Evolutionary conservation across 2,888 invertebrate genomes (phyloP), one percentile per base, ranked within the genome.

Genomic region (Agrotis puta): DNA sequence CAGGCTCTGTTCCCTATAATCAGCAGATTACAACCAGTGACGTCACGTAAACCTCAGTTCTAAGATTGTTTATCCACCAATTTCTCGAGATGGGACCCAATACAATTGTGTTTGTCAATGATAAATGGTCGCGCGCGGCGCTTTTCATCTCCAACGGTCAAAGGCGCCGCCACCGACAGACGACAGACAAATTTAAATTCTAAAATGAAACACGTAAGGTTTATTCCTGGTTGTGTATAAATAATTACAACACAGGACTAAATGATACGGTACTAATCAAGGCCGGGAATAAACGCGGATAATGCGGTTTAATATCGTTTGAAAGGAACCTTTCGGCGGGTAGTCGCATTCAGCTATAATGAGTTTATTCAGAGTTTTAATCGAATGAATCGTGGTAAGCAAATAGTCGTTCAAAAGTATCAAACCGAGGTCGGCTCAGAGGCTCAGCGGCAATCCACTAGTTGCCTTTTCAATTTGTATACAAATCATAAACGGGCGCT

Each of bases 231-330:
- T 73, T 85, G 87, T 47, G 47, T n/a, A 65, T 83, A 88, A 90
- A 93, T 95, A 95, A 95, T 95, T 95, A 96, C 94, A 93, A 91
- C 87, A 91, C 93, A 93, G 94, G 96, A 94, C 95, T 95, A 95
- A 96, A 95, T 95, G 95, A 95, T 95, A 95, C 94, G 95, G 95
- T 95, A 94, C 94, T 95, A 96, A 96, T 96, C 96, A 96, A 95
- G 91, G 91, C 90, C 87, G 91, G 93, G 94, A 93, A 95, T 95
- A 95, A 95, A 95, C 91, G 94, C 92, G 92, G 94, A 94, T 96
- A 95, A 95, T 94, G 94, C 89, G 93, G 93, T 94, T 93, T 95
- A 94, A 95, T 95, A 95, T 94, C 92, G 91, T 93, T 93, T 94
- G 94, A 95, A 95, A 94, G 92, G 94, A 93, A 84, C 90, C 94